These are phyloP conservation scores for Drosophila niveifrons DNA, from an alignment of 2,888 invertebrate species.

Conservation along the genomic window DNA sequence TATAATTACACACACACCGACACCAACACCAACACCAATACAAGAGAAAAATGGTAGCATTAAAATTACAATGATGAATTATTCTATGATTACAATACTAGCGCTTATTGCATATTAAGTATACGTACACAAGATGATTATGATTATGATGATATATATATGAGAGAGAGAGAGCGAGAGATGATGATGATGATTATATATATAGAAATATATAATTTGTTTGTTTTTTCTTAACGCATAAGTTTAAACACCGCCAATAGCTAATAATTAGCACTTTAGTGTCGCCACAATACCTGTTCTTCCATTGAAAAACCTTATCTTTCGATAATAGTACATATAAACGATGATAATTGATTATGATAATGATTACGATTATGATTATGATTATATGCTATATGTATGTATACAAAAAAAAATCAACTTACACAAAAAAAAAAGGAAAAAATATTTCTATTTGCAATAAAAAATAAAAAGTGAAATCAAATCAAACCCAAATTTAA, in stretches of 20 bases:
- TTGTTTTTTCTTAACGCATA: conserved; percentile 66
- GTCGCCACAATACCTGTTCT: conserved; percentile 81
- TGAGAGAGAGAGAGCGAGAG: conserved; percentile 7
- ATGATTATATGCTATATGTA: conserved; percentile 39
- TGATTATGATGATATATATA: conserved; percentile 18
- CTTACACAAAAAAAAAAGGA: conserved; percentile 47
- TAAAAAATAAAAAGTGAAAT: conserved; percentile 68
- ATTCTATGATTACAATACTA: conserved; percentile 46
- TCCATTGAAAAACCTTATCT: conserved; percentile 74
- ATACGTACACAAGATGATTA: conserved; percentile 26
- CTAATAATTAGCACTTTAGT: conserved; percentile 80
- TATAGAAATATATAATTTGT: conserved; percentile 41
- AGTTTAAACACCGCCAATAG: conserved; percentile 81
- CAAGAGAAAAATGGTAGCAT: conserved; percentile 34
- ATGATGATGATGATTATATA: conserved; percentile 15
- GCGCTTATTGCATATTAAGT: conserved; percentile 62
- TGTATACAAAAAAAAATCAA: conserved; percentile 36
- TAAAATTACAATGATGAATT: conserved; percentile 55
- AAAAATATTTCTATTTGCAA: conserved; percentile 79
- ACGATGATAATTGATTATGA: conserved; percentile 23
- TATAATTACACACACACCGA: conserved; percentile 32
- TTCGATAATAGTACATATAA: conserved; percentile 41
- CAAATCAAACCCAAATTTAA: conserved; percentile 31
- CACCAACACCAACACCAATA: conserved; percentile 21
- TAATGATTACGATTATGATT: conserved; percentile 36